Base-by-base conservation (phyloP, 1,140 invertebrate genomes). In the Formica selysi region DNA sequence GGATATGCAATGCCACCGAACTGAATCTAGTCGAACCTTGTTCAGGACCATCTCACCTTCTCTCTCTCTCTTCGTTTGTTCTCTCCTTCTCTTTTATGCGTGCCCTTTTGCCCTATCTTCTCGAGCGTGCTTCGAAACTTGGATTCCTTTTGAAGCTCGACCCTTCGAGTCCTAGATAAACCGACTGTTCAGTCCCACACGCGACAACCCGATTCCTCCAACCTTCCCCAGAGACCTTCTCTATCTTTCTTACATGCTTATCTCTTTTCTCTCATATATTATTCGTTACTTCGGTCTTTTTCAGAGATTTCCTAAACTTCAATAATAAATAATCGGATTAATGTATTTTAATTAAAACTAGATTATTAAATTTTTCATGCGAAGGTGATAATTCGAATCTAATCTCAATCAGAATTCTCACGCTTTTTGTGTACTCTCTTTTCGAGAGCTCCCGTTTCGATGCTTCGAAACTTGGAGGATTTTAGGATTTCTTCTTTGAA, bases 1-100 rank as follows among this genome's bases (percentile, higher is more conserved):
- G 93, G 87, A 83, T 83, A 83, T 76, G 81, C 74, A 90, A 95
- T 94, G 94, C 93, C 94, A 91, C 90, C 91, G 89, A 89, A 91
- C 90, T 88, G 80, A 91, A 91, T 89, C 79, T 83, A 83, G 79
- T 83, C 79, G 68, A 83, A 83, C 68, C 79, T 83, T 89, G 89
- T 83, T 84, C 89, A 85, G 86, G 86, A 90, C n/a, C 76, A 36
- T 70, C 67, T 78, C 73, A 19, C 76, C 36, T 19, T 54, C 36
- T 54, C 44, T 36, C n/a, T 10, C 32, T 51, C 32, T 10, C 32
- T 32, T 32, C 22, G 36, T 22, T 36, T n/a, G 2, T 48, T 36
- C 10, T 51, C 11, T 48, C 44, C 51, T 41, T 13, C 41, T 67
- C 62, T 79, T 10, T 76, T n/a, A 41, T 19, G 10, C 5, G 61